Evolutionary conservation across 1,140 invertebrate genomes (phyloP), one percentile per base, ranked within the genome.

Genomic region (Pseudomyrmex flavicornis): DNA sequence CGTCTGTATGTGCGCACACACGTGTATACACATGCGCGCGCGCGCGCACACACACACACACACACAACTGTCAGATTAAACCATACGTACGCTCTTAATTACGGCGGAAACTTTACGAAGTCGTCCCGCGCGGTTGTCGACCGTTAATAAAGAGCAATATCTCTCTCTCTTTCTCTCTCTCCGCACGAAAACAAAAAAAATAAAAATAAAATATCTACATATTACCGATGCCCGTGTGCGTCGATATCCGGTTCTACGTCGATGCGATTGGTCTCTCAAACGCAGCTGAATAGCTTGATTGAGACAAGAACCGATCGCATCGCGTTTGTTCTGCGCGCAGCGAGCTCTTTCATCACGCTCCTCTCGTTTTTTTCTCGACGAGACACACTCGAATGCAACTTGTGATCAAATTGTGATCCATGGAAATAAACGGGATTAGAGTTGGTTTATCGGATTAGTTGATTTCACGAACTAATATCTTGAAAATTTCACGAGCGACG

Each of bases 81-180:
- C 54, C 59, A 46, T 72, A 54, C 58, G 26, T 75, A 75, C 79
- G 58, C 69, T 86, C 59, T 73, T 87, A 88, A 88, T 88, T 87
- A 87, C 58, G 66, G 58, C 56, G 61, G 74, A 62, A 66, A 69
- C 80, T 63, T 69, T 70, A 84, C 46, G 65, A 73, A 86, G 54
- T 87, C 59, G 73, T 70, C 76, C 48, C 76, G 76, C 54, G 20
- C 48, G 46, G 12, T 70, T 70, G 56, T 82, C 68, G 79, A 70
- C 76, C 66, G 76, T 70, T 80, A 82, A 75, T 82, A 82, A 80
- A 80, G 66, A 44, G 76, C 66, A 59, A 80, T 80, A 70, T 80
- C 66, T 80, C 66, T 70, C 44, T 52, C 54, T 52, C 54, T 80
- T 50, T 80, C 76, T 80, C 76, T 70, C 44, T 54, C 35, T 54